Conservation (phyloP, 1,140 invertebrate species). For the Drosophila fuyamai region DNA sequence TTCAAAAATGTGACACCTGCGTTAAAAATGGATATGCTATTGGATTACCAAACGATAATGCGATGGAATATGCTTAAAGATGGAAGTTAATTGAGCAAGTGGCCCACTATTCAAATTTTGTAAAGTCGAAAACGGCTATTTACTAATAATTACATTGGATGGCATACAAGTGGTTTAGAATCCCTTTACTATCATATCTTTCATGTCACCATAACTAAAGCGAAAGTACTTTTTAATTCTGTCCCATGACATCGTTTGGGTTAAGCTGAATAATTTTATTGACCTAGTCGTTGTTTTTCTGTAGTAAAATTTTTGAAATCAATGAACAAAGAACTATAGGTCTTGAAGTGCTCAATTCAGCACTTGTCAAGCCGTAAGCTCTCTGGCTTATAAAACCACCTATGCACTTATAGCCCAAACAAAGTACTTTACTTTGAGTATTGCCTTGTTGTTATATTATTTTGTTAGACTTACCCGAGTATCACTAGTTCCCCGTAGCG, state of each 20-base stretch:
- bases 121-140: too few relatives aligned
- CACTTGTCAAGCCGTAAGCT: conserved; percentile 19
- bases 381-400: not conserved
- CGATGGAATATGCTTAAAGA: too few relatives aligned
- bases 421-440: not conserved
- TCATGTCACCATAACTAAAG: not conserved
- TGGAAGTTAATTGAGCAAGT: too few relatives aligned
- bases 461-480: conserved; percentile 90
- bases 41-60: not conserved
- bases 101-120: too few relatives aligned
- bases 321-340: conserved; percentile 22
- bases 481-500: conserved; percentile 97
- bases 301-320: conserved; percentile 12
- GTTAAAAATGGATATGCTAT: not conserved
- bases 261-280: conserved; percentile 5
- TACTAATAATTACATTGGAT: too few relatives aligned
- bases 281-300: conserved; percentile 16
- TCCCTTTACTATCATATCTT: not conserved
- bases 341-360: conserved; percentile 24
- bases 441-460: not conserved
- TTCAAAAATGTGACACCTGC: not conserved
- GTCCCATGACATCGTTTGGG: not conserved
- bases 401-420: conserved; percentile 4
- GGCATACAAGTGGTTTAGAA: not conserved
- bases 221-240: conserved; percentile 5